Evolutionary conservation across 2,113 vertebrate species (phyloP).

Genomic region (Chauna torquata): DNA sequence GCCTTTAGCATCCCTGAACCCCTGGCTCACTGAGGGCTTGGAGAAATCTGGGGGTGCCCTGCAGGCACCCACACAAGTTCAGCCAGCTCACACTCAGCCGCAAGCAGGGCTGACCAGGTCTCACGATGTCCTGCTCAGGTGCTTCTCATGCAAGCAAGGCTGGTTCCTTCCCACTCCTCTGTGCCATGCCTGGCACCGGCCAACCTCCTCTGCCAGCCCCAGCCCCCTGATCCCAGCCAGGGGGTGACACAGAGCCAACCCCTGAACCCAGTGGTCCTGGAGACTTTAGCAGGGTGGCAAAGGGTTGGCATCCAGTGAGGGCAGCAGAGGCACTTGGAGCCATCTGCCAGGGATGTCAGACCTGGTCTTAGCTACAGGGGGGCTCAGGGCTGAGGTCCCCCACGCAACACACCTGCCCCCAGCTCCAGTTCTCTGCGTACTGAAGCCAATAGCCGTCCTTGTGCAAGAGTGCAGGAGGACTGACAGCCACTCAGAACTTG

Average conservation of each 20-base stretch:
- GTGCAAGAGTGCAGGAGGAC: not conserved
- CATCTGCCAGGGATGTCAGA: not conserved
- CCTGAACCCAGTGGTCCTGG: not conserved
- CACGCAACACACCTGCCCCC: not conserved
- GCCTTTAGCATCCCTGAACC: not conserved
- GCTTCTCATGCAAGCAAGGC: not conserved
- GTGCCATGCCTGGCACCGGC: not conserved
- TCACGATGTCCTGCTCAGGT: not conserved
- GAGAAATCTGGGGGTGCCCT: not conserved
- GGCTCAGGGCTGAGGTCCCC: not conserved
- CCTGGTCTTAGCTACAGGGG: not conserved
- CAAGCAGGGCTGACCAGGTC: not conserved
- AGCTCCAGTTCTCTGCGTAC: not conserved
- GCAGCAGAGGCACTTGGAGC: not conserved
- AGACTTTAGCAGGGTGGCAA: not conserved
- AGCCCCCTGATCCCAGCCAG: not conserved
- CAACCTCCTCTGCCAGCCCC: not conserved
- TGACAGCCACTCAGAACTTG: fast-evolving
- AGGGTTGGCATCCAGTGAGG: not conserved
- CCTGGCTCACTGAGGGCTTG: not conserved
- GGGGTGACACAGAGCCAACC: not conserved
- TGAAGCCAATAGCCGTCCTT: not conserved
- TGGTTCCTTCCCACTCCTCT: not conserved
- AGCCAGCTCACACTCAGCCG: not conserved
- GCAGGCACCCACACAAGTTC: fast-evolving